Conservation (phyloP, 2,113 vertebrate genomes). For the Zonotrichia leucophrys region DNA sequence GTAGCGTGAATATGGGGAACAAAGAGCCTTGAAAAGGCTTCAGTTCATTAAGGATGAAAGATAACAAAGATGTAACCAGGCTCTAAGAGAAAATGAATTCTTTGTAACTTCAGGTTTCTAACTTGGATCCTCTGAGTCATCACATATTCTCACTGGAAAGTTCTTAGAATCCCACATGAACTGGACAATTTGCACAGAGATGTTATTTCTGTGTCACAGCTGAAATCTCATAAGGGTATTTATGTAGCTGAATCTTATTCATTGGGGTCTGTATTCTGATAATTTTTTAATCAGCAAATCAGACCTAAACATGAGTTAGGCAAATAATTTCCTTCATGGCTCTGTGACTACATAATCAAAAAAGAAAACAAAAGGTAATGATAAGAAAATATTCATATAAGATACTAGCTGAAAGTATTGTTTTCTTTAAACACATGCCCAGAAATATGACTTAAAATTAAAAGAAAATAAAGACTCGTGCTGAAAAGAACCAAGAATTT, state of each 20-base stretch:
- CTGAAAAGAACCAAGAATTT: not conserved
- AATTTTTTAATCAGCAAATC: not conserved
- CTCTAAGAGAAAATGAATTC: not conserved
- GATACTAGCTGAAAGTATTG: not conserved
- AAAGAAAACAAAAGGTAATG: not conserved
- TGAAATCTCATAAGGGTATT: not conserved
- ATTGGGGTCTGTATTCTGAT: not conserved
- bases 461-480: not conserved
- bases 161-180: not conserved
- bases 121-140: not conserved
- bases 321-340: not conserved
- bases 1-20: not conserved
- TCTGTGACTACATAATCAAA: not conserved
- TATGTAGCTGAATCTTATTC: not conserved
- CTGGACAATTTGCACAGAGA: not conserved
- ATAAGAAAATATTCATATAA: not conserved
- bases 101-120: not conserved
- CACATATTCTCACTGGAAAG: not conserved
- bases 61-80: not conserved
- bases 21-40: not conserved
- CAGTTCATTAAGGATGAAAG: not conserved
- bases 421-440: not conserved
- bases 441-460: not conserved
- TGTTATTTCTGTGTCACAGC: not conserved
- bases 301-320: not conserved